Evolutionary conservation across 1,140 invertebrate species (phyloP).

Genomic region (Campoletis sonorensis): DNA sequence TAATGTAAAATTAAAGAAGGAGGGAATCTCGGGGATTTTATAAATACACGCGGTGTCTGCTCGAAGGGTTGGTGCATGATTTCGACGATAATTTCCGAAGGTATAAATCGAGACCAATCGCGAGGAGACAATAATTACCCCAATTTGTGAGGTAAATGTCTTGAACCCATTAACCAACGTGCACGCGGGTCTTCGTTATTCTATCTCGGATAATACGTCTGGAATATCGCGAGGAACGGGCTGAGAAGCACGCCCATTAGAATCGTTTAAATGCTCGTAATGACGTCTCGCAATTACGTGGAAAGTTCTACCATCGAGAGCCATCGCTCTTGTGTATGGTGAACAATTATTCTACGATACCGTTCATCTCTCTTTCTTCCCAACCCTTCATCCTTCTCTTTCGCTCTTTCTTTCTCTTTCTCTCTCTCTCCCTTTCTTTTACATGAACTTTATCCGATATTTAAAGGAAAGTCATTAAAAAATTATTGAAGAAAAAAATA

Average conservation of each 20-base stretch:
- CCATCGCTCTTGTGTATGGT: neutral
- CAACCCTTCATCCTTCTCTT: neutral
- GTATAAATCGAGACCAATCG: neutral
- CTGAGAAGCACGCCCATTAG: slow-evolving; percentile 19
- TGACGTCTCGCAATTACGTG: slow-evolving; percentile 27
- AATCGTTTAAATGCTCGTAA: slow-evolving; percentile 31
- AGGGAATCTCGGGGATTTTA: neutral
- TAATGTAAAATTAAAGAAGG: neutral
- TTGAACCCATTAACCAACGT: neutral
- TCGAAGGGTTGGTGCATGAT: neutral
- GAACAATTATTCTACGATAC: slow-evolving; percentile 21
- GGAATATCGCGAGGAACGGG: slow-evolving; percentile 20
- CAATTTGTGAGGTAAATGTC: slow-evolving; percentile 10
- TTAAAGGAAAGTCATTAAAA: too few relatives aligned
- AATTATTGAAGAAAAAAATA: too few relatives aligned
- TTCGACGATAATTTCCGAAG: neutral
- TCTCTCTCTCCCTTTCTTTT: neutral
- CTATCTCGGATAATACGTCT: slow-evolving; percentile 2
- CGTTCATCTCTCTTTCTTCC: neutral
- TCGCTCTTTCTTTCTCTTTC: neutral
- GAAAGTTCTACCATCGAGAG: slow-evolving; percentile 28
- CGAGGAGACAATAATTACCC: slow-evolving; percentile 22
- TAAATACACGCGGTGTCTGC: neutral
- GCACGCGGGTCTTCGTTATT: slow-evolving; percentile 1
- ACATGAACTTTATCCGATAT: neutral